A percentile compares a stretch with the other conserved stretches of the same genome.
These are phyloP conservation scores for Hecatera dysodea DNA, from an alignment of 2,888 invertebrate species.

Conservation along the genomic window DNA sequence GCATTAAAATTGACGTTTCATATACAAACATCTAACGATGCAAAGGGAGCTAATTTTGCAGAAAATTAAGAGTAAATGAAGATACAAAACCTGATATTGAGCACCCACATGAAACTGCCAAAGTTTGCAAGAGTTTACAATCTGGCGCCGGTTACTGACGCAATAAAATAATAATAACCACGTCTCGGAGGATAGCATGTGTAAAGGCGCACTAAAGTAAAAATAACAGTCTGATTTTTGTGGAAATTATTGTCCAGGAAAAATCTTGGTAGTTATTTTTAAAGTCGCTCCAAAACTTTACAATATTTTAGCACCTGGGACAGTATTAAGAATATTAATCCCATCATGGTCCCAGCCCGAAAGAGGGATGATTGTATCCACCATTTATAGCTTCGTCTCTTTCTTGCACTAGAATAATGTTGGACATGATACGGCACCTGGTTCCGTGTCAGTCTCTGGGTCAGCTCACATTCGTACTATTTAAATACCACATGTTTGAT, in stretches of 20 bases:
- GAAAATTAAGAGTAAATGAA: constrained; percentile 29
- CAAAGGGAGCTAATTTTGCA: constrained; percentile 37
- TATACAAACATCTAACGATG: constrained; percentile 15
- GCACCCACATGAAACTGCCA: constrained; percentile 27
- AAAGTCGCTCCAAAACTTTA: not conserved
- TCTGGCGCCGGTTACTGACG: constrained; percentile 52
- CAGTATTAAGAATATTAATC: not conserved
- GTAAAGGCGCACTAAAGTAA: constrained; percentile 44
- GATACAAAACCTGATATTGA: constrained; percentile 36
- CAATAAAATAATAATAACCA: constrained; percentile 56
- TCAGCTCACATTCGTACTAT: constrained; percentile 8
- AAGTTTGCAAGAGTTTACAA: constrained; percentile 39
- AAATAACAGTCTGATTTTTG: constrained; percentile 41
- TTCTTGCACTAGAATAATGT: not conserved
- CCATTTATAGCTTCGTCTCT: not conserved
- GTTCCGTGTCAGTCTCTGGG: not conserved
- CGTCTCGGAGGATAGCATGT: constrained; percentile 22
- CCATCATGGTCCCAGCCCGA: not conserved
- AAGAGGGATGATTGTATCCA: not conserved
- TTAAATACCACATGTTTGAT: constrained; percentile 37
- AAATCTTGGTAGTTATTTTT: not conserved
- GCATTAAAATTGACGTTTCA: not conserved
- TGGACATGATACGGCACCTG: not conserved
- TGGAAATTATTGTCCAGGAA: constrained; percentile 10
- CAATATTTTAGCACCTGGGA: constrained; percentile 8